phyloP scores from a whole-genome alignment of 2,888 invertebrate species.

The Schrankia costaestrigalis region DNA sequence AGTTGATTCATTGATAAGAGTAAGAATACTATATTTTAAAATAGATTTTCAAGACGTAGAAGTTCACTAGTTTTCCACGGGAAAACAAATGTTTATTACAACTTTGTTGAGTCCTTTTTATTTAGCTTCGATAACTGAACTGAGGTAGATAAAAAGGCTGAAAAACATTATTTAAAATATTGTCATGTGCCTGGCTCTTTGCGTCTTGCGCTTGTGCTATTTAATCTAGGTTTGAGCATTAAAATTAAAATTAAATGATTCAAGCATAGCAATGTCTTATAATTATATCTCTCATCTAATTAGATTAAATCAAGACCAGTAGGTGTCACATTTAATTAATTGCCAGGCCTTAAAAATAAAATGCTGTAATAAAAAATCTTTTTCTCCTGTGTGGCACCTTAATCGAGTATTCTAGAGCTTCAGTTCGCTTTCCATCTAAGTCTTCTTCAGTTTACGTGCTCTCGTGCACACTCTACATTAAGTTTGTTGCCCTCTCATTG shows the following conservation, averaged over 20 bases:
- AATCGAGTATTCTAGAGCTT: neutral
- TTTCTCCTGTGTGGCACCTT: neutral
- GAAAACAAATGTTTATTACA: too few relatives aligned
- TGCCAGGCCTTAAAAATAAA: neutral
- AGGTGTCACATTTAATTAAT: neutral
- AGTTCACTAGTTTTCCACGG: too few relatives aligned
- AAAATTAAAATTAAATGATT: neutral
- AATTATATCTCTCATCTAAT: neutral
- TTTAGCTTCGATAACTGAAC: too few relatives aligned
- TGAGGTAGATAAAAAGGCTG: too few relatives aligned
- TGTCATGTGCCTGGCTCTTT: too few relatives aligned
- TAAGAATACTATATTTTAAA: too few relatives aligned
- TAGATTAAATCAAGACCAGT: neutral
- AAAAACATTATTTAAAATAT: too few relatives aligned
- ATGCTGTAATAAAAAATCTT: neutral
- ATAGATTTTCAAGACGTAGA: too few relatives aligned
- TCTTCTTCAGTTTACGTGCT: conserved; percentile 1
- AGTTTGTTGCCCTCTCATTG: conserved; percentile 8
- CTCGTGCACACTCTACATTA: conserved; percentile 1
- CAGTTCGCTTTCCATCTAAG: conserved; percentile 1
- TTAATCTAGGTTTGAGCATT: too few relatives aligned
- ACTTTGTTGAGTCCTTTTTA: too few relatives aligned
- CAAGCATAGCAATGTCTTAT: neutral
- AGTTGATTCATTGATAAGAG: too few relatives aligned
- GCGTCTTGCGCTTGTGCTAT: too few relatives aligned